A percentile compares a stretch with the other conserved stretches of the same genome.
These are phyloP conservation scores for Dryobota labecula DNA, from an alignment of 2,888 invertebrate genomes.

Conservation along the genomic window DNA sequence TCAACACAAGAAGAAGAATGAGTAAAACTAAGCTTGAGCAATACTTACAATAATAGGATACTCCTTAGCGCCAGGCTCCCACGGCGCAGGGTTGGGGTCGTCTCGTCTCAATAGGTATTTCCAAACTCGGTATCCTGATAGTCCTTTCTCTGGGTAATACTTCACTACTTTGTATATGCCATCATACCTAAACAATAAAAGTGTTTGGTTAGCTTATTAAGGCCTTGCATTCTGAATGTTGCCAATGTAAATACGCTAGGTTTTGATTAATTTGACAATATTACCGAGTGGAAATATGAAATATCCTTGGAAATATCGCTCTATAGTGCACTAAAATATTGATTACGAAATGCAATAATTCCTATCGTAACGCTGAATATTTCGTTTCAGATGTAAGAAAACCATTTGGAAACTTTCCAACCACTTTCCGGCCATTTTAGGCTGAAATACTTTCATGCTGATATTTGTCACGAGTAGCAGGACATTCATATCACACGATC, in stretches of 20 bases:
- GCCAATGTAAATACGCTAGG: neutral
- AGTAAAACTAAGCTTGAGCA: neutral
- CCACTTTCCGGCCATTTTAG: too few relatives aligned
- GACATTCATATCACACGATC: too few relatives aligned
- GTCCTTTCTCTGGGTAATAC: slow-evolving; percentile 94
- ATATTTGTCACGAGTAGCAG: too few relatives aligned
- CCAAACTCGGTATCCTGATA: slow-evolving; percentile 95
- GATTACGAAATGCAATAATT: neutral
- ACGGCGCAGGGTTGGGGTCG: slow-evolving; percentile 94
- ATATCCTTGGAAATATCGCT: neutral
- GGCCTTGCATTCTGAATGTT: neutral
- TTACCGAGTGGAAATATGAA: neutral
- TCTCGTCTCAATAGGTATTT: slow-evolving; percentile 94
- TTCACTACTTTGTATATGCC: slow-evolving; percentile 96
- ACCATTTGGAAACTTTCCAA: too few relatives aligned
- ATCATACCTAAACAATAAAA: slow-evolving; percentile 91
- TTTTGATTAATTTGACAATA: neutral
- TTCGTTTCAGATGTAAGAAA: too few relatives aligned
- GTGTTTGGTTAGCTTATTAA: neutral
- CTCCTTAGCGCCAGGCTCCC: slow-evolving; percentile 93
- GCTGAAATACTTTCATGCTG: too few relatives aligned
- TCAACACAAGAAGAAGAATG: neutral
- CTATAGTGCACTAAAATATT: neutral
- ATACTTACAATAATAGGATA: slow-evolving; percentile 84
- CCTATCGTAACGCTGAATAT: too few relatives aligned